Evolutionary conservation across 2,113 vertebrate genomes (phyloP), one percentile per base, ranked within the genome.

Genomic region (Spea multiplicata): DNA sequence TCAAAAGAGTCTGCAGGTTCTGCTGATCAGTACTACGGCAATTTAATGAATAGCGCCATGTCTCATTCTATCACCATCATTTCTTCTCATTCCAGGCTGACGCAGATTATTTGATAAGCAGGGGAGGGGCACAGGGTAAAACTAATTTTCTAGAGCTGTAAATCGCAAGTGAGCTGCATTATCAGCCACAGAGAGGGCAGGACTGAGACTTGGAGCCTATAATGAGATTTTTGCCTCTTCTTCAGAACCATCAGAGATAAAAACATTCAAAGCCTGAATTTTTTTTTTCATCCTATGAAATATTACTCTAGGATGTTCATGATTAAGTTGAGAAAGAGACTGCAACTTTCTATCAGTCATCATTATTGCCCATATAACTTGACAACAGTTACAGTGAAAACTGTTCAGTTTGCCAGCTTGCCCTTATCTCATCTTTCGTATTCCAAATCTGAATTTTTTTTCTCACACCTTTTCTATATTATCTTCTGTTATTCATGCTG

Each of bases 211-310:
- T 8, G 45, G 66, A 71, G 69, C 7, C 49, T 49, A 72, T 78
- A 78, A 78, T 78, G 76, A 78, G 76, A 78, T 78, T 78, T 78
- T 72, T 65, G 50, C 69, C 69, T 78, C 69, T 72, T 44, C 48
- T 72, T 55, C 57, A 72, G 49, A 72, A 57, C 44, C 47, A 72
- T 78, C 69, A 55, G 67, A 78, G 49, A 78, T 72, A 78, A 72
- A 73, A 78, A 78, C 66, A 48, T 59, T 78, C 61, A 72, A 65
- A 71, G 76, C 14, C 49, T 53, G 47, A 47, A 67, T 75, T 46
- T 68, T 59, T 59, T 78, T 78, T 71, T 71, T 71, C 71, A 49
- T 50, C n/a, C 59, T 12, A 45, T 71, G 68, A 71, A 71, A 78
- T 78, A 71, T 71, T 70, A 78, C 68, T n/a, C n/a, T 64, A 30